phyloP scores from a whole-genome alignment of 2,888 invertebrate genomes.

The Tetanocera ferruginea region DNA sequence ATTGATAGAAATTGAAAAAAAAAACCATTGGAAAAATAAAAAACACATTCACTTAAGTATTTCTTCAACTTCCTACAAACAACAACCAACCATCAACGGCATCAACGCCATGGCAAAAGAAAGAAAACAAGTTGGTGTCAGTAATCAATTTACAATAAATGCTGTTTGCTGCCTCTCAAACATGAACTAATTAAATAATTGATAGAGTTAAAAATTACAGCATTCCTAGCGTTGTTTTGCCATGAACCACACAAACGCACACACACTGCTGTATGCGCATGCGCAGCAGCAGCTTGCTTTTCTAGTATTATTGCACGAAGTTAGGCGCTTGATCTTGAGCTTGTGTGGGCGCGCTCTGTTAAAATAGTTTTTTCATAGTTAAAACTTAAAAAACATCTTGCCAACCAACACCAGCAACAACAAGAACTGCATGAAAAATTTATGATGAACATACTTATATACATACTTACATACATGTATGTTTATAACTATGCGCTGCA shows the following conservation, averaged over 20 bases:
- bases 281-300: background rate
- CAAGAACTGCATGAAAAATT: background rate
- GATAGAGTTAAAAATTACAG: background rate
- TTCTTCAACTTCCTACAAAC: background rate
- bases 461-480: background rate
- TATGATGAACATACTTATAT: background rate
- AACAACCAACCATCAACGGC: no score
- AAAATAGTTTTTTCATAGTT: background rate
- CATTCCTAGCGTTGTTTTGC: background rate
- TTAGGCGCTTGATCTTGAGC: no score
- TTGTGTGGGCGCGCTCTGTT: background rate
- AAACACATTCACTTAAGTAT: background rate
- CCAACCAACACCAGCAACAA: background rate
- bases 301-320: no score
- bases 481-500: background rate
- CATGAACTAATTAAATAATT: slow-evolving; percentile 19
- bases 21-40: background rate
- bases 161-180: background rate
- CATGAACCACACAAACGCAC: background rate
- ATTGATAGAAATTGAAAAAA: no score
- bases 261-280: slow-evolving; percentile 9
- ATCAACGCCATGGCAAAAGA: no score
- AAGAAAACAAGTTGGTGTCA: background rate
- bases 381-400: background rate
- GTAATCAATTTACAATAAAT: background rate